Percentiles rank a stretch among this genome's conserved stretches.
Conservation (phyloP, 2,888 invertebrate genomes). For the Ellobium chinense region DNA sequence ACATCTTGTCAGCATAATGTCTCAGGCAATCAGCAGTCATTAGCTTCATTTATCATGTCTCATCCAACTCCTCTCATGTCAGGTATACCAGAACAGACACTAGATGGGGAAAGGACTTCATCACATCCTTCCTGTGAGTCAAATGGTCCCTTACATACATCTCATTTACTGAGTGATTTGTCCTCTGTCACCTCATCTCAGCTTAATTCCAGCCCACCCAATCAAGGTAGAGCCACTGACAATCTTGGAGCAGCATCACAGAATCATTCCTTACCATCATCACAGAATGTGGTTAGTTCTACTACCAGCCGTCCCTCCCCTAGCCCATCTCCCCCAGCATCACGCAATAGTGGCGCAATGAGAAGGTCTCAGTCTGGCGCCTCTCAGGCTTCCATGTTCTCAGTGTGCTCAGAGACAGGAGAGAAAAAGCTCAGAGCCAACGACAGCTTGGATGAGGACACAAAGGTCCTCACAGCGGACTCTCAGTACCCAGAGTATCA, state of each 20-base stretch:
- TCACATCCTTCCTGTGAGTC: too few species aligned
- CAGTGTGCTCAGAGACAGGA: constrained; percentile 69
- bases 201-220: neutral
- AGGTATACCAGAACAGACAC: neutral
- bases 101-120: neutral
- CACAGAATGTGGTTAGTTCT: neutral
- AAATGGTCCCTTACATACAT: too few species aligned
- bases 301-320: neutral
- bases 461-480: constrained; percentile 48
- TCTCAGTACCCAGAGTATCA: constrained; percentile 59
- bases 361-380: constrained; percentile 58
- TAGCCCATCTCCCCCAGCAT: neutral
- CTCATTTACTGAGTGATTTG: too few species aligned
- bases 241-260: too few species aligned
- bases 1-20: neutral
- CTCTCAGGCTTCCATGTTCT: constrained; percentile 58
- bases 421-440: constrained; percentile 53
- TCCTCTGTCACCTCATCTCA: neutral
- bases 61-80: neutral
- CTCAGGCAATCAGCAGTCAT: neutral
- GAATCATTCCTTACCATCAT: too few species aligned
- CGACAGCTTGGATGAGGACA: constrained; percentile 16
- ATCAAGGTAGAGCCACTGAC: too few species aligned
- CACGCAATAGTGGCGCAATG: constrained; percentile 24
- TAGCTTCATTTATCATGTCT: constrained; percentile 23